A percentile compares a stretch with the other conserved stretches of the same genome.
These are phyloP conservation scores for Trididemnum clinides DNA, from an alignment of 23 tunicate genomes.

Conservation along the genomic window DNA sequence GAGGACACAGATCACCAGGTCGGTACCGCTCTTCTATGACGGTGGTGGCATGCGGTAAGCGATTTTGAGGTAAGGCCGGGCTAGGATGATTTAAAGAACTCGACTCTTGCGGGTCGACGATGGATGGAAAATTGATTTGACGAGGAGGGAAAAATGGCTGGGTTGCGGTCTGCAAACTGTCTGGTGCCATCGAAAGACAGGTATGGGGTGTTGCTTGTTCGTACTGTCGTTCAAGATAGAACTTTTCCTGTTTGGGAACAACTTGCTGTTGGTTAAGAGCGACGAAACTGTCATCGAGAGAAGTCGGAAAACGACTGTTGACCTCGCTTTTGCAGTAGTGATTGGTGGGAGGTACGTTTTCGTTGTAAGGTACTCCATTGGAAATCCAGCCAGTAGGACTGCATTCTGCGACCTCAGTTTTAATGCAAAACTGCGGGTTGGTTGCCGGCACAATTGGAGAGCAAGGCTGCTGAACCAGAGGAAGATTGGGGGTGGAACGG, in stretches of 20 bases:
- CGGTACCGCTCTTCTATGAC: constrained; percentile 34
- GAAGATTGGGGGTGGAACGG: constrained; percentile 7
- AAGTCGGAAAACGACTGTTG: not conserved
- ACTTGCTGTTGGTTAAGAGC: not conserved
- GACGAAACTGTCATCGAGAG: not conserved
- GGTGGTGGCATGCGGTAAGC: constrained; percentile 2
- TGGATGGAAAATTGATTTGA: constrained; percentile 68
- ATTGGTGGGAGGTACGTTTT: not conserved
- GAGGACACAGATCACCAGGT: constrained; percentile 23
- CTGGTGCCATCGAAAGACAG: not conserved
- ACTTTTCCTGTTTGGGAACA: constrained; percentile 44
- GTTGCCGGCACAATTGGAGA: constrained; percentile 22
- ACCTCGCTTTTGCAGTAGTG: constrained; percentile 5
- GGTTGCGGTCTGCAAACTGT: constrained; percentile 3
- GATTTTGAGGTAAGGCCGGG: constrained; percentile 11
- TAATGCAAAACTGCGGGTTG: constrained; percentile 16
- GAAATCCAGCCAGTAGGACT: not conserved
- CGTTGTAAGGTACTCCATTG: not conserved
- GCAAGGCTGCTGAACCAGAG: constrained; percentile 46
- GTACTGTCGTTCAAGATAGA: constrained; percentile 26
- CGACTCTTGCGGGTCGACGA: constrained; percentile 31
- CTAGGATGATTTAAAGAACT: not conserved
- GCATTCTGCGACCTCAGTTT: constrained; percentile 40
- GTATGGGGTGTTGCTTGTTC: not conserved
- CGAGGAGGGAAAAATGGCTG: constrained; percentile 70